Percentiles rank a stretch among this genome's conserved stretches.
phyloP scores from a whole-genome alignment of 2,113 vertebrate species.

The Amphilophus citrinellus region DNA sequence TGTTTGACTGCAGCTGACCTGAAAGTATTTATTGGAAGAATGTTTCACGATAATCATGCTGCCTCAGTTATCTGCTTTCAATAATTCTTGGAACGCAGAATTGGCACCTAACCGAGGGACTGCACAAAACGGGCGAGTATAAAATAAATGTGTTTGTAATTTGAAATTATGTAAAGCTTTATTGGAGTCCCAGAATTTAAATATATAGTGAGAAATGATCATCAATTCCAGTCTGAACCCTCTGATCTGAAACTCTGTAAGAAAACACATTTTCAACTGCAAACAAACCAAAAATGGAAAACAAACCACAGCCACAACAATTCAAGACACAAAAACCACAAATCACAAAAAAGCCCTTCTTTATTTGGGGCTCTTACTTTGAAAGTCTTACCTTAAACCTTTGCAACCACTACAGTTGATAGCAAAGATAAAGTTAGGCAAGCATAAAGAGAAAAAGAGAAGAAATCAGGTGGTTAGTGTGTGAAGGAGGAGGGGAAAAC shows the following conservation, averaged over 20 bases:
- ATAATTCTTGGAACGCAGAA: too few relatives aligned
- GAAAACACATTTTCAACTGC: background rate
- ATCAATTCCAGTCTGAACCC: too few relatives aligned
- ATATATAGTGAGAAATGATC: too few relatives aligned
- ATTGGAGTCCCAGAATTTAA: too few relatives aligned
- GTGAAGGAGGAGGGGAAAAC: slow-evolving; percentile 26
- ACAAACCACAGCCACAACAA: slow-evolving; percentile 22
- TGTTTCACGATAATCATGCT: too few relatives aligned
- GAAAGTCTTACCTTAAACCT: slow-evolving; percentile 99
- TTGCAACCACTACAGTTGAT: slow-evolving; percentile 99
- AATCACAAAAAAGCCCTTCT: background rate
- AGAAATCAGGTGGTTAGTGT: slow-evolving; percentile 90
- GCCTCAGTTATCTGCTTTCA: too few relatives aligned
- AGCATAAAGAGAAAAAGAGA: slow-evolving; percentile 86
- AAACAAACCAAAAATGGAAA: background rate
- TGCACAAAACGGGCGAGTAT: too few relatives aligned
- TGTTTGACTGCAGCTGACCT: too few relatives aligned
- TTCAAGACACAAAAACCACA: background rate
- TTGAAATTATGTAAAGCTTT: too few relatives aligned
- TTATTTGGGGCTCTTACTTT: slow-evolving; percentile 13
- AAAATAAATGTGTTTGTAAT: too few relatives aligned
- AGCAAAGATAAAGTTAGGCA: slow-evolving; percentile 90
- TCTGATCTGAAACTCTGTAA: background rate
- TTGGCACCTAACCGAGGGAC: too few relatives aligned
- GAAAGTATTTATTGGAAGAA: too few relatives aligned